These are phyloP conservation scores for Eretmochelys imbricata DNA, from an alignment of 2,113 vertebrate genomes.

Conservation along the genomic window DNA sequence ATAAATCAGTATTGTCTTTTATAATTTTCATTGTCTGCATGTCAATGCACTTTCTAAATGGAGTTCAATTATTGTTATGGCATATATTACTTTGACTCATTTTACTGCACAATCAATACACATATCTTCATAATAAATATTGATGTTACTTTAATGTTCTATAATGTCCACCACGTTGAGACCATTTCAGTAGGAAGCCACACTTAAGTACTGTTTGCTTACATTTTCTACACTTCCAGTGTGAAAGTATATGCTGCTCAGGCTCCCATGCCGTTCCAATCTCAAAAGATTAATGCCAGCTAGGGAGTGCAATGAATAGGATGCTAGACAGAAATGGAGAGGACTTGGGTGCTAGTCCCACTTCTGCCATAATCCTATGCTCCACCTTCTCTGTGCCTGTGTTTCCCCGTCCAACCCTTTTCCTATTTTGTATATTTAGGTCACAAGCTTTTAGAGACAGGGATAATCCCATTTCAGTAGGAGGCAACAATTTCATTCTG, in stretches of 20 bases:
- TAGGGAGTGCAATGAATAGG: not conserved
- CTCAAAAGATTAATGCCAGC: not conserved
- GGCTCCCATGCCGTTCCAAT: not conserved
- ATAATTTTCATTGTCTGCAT: constrained; percentile 29
- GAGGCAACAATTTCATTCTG: not conserved
- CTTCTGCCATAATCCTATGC: not conserved
- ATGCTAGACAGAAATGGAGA: not conserved
- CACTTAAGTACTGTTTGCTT: constrained; percentile 32
- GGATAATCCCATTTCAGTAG: not conserved
- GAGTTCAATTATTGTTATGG: constrained; percentile 72
- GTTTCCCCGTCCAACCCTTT: not conserved
- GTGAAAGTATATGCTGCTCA: constrained; percentile 33
- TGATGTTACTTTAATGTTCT: constrained; percentile 54
- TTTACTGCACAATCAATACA: constrained; percentile 74
- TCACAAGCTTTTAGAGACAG: not conserved
- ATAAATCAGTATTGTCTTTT: constrained; percentile 52
- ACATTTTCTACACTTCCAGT: constrained; percentile 4
- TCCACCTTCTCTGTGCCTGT: not conserved
- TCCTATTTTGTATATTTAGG: not conserved
- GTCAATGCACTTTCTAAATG: constrained; percentile 57
- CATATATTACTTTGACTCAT: constrained; percentile 67
- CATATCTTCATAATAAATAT: constrained; percentile 78
- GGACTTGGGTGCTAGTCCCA: not conserved
- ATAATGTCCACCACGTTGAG: not conserved
- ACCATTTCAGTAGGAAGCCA: constrained; percentile 35